These are phyloP conservation scores for Lysiphlebus fabarum DNA, from an alignment of 1,140 invertebrate species.

Conservation along the genomic window DNA sequence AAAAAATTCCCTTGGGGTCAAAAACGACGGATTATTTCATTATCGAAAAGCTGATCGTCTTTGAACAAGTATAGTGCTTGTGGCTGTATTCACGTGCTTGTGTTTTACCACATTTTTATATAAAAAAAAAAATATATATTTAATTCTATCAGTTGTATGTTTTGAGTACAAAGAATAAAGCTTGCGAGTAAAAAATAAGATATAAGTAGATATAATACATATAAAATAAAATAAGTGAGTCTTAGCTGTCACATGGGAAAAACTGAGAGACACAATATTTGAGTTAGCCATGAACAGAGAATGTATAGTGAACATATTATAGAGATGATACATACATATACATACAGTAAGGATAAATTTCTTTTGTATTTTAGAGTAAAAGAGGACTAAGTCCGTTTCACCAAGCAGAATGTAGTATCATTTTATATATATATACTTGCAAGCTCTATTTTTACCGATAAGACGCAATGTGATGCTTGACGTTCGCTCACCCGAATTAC, in stretches of 20 bases:
- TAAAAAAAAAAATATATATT: too few species aligned
- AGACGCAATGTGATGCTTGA: conserved; percentile 21
- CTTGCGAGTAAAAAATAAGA: too few species aligned
- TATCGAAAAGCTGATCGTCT: conserved; percentile 35
- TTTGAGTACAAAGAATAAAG: too few species aligned
- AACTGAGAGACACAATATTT: too few species aligned
- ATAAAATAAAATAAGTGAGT: too few species aligned
- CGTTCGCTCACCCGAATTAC: conserved; percentile 24
- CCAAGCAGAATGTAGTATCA: conserved; percentile 14
- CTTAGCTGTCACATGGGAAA: too few species aligned
- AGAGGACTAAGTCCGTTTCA: conserved; percentile 12
- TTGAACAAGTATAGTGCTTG: conserved; percentile 14
- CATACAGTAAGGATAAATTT: neutral
- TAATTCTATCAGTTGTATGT: too few species aligned
- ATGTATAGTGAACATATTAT: too few species aligned
- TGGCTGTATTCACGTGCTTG: too few species aligned
- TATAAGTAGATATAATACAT: too few species aligned
- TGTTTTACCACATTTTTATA: too few species aligned
- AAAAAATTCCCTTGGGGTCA: conserved; percentile 11
- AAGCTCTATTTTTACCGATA: conserved; percentile 19
- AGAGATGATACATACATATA: neutral
- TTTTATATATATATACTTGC: neutral
- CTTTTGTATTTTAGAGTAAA: conserved; percentile 21
- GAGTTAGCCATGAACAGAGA: too few species aligned
- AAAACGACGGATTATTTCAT: conserved; percentile 33